Conservation (phyloP, 2,797 vertebrate species). For the Denticeps clupeoides region DNA sequence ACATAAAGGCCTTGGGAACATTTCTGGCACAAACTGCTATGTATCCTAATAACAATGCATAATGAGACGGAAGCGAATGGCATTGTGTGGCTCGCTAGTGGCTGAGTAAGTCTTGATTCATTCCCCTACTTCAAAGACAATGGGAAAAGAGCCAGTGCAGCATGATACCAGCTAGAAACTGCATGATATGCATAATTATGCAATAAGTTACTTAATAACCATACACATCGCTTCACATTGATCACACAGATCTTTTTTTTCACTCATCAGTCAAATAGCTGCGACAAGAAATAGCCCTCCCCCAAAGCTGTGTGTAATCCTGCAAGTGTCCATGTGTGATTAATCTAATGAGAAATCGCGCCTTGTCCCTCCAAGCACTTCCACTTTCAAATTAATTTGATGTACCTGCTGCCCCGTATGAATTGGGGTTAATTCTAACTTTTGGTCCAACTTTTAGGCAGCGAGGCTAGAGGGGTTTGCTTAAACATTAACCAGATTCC, state of each 20-base stretch:
- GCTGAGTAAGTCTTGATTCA: too few species aligned
- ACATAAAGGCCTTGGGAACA: too few species aligned
- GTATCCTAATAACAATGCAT: too few species aligned
- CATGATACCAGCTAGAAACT: not conserved
- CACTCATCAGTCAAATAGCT: too few species aligned
- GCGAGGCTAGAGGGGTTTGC: conserved; percentile 8
- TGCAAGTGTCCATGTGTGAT: too few species aligned
- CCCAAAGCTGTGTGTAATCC: too few species aligned
- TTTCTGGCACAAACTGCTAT: too few species aligned
- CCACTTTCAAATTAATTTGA: not conserved
- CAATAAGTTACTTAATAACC: not conserved
- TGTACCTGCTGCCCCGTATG: conserved; percentile 10
- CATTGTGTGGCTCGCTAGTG: too few species aligned
- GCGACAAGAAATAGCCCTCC: too few species aligned
- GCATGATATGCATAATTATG: not conserved
- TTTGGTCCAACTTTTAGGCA: not conserved
- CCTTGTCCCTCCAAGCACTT: not conserved
- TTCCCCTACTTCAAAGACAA: too few species aligned
- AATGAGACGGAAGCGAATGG: too few species aligned
- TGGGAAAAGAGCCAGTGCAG: not conserved
- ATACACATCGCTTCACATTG: not conserved
- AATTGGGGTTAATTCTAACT: conserved; percentile 20
- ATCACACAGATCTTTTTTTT: not conserved
- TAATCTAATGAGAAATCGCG: too few species aligned
- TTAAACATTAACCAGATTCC: conserved; percentile 18